Evolutionary conservation across 2,113 vertebrate species (phyloP), one percentile per base, ranked within the genome.

Genomic region (Pteruthius melanotis): DNA sequence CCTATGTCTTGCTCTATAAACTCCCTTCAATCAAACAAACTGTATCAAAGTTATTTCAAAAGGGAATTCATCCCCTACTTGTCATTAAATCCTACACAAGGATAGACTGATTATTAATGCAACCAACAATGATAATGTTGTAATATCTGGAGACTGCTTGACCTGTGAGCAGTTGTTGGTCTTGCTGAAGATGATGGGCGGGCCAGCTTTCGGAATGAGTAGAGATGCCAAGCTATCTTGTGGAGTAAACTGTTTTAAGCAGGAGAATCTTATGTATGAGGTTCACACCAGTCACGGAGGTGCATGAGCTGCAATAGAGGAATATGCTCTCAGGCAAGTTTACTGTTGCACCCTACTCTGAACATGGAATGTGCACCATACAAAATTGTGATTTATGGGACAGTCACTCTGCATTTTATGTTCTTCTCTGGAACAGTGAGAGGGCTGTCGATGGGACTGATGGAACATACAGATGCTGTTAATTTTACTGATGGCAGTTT

Each of bases 21-120:
- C 54, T 90, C 45, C 83, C 50, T 94, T 93, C 80, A 89, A 89
- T 95, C 91, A 95, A 72, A 83, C 45, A 72, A 39, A 50, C 90
- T 23, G 0, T 54, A 85, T 53, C 45, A 49, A 89, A 93, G 64
- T 74, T 80, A 74, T 80, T 95, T 78, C 76, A 72, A 87, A 93
- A 93, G 52, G 47, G 22, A 85, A 83, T 50, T 95, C 1, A 68
- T 81, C 75, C 87, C 89, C n/a, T n/a, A n/a, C n/a, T n/a, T n/a
- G n/a, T n/a, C n/a, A n/a, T n/a, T n/a, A n/a, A n/a, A n/a, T 90
- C 24, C 63, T 63, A 31, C 69, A 53, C 49, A 78, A 87, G 45
- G 70, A 35, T 69, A 71, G 59, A 42, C 31, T 76, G 61, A 87
- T 94, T 91, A 90, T 57, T 94, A 85, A 69, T 82, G 47, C 30